phyloP scores from a whole-genome alignment of 2,113 vertebrate species.

The Lepus timidus region DNA sequence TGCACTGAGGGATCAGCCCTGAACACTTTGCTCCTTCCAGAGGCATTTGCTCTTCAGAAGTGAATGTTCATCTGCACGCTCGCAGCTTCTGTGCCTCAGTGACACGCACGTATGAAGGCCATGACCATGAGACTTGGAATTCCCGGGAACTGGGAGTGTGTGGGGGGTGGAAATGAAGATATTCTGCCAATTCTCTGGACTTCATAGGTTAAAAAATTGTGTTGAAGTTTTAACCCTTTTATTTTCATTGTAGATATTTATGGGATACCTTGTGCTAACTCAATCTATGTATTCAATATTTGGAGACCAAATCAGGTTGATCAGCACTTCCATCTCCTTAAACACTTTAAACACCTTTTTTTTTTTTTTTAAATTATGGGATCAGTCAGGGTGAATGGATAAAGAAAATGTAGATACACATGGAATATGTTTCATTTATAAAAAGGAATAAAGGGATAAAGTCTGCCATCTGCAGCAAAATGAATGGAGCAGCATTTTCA shows the following conservation, averaged over 20 bases:
- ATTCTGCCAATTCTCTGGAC: constrained; percentile 1
- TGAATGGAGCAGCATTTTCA: too few relatives aligned
- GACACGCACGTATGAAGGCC: background rate
- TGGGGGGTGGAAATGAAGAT: background rate
- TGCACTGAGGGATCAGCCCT: background rate
- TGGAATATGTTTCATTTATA: too few relatives aligned
- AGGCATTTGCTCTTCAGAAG: constrained; percentile 35
- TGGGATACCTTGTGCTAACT: too few relatives aligned
- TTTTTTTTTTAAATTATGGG: too few relatives aligned
- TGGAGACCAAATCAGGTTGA: too few relatives aligned
- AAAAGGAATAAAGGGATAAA: too few relatives aligned
- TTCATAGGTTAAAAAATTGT: constrained; percentile 44
- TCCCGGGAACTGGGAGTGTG: background rate
- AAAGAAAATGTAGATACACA: too few relatives aligned
- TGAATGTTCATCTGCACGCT: background rate
- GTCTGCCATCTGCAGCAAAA: too few relatives aligned
- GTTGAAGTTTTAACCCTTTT: background rate
- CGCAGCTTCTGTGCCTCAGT: background rate
- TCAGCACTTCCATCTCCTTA: too few relatives aligned
- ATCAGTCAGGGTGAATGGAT: too few relatives aligned
- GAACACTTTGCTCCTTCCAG: constrained; percentile 21
- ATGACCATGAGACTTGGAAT: background rate
- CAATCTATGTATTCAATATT: too few relatives aligned
- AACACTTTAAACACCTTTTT: too few relatives aligned
- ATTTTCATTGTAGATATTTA: background rate